Conservation (phyloP, 2,113 vertebrate genomes). For the Tenrec ecaudatus region DNA sequence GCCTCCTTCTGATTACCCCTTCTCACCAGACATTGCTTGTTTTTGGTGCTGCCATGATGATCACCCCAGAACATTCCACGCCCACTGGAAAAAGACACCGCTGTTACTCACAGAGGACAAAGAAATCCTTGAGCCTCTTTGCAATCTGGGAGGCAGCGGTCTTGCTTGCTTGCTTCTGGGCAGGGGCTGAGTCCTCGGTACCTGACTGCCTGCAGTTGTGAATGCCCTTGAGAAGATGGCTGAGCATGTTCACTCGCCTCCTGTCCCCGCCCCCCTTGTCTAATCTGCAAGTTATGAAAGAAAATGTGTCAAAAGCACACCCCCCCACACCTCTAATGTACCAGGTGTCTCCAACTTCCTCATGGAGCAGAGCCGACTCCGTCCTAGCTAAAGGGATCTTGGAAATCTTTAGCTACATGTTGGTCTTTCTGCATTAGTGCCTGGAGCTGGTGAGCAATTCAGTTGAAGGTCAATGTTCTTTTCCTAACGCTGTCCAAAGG, state of each 20-base stretch:
- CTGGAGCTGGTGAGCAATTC: constrained; percentile 62
- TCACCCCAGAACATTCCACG: not conserved
- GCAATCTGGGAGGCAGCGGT: constrained; percentile 34
- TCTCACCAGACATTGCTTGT: not conserved
- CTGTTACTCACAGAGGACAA: constrained; percentile 70
- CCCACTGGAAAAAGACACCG: constrained; percentile 55
- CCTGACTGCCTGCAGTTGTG: not conserved
- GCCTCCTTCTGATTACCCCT: not conserved
- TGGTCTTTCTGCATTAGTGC: constrained; percentile 66
- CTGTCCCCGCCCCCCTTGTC: constrained; percentile 38
- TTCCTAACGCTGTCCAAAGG: constrained; percentile 71
- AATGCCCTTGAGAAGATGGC: constrained; percentile 54
- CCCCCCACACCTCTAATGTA: constrained; percentile 14
- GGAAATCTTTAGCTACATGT: constrained; percentile 71
- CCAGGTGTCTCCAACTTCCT: constrained; percentile 74
- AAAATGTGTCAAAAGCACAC: constrained; percentile 20
- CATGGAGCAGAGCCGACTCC: constrained; percentile 58
- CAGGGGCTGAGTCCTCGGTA: not conserved
- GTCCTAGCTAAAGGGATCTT: constrained; percentile 53
- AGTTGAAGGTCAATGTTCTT: constrained; percentile 62
- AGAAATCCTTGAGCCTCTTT: constrained; percentile 57
- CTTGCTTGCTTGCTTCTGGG: constrained; percentile 57
- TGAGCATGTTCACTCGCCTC: not conserved
- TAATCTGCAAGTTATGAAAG: constrained; percentile 55
- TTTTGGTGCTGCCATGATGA: not conserved